Evolutionary conservation across 2,888 invertebrate genomes (phyloP), one percentile per base, ranked within the genome.

Genomic region (Carabus problematicus): DNA sequence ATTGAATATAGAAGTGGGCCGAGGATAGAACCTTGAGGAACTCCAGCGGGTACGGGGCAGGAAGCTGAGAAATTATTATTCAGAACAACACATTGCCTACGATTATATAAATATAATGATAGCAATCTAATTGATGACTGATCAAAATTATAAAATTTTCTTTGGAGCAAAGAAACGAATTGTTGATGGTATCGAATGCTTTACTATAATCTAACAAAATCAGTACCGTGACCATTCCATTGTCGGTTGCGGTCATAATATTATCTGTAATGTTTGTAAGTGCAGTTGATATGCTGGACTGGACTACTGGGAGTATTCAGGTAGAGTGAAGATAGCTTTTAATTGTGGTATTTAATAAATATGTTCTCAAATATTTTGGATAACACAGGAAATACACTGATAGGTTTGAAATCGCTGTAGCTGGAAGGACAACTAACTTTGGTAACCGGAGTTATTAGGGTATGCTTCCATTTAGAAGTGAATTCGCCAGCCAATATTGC

Each of bases 371-470:
- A 18, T n/a, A 58, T 8, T 29, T 58, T 58, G 40, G 11, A n/a
- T 11, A 40, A 9, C 1, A 1, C 39, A 18, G 42, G 14, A 1
- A 59, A 42, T 41, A 39, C 41, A 12, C 59, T 59, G n/a, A 59
- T 59, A 40, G 59, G 59, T 39, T 42, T 39, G 39, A 59, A 39
- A 29, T 59, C 59, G 40, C 16, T 59, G n/a, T 59, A 59, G 39
- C 8, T 39, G 6, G 11, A 6, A 6, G 41, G 39, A 16, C 40
- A 39, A 59, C 14, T 39, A n/a, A 40, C 8, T 59, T 59, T 59
- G 4, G 59, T 29, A 39, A 40, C 3, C 11, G 59, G n/a, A n/a
- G n/a, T n/a, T n/a, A n/a, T n/a, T n/a, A n/a, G n/a, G n/a, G n/a
- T n/a, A n/a, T n/a, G n/a, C 40, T 59, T 59, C 59, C 59, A 59